These are phyloP conservation scores for Chirona hameri DNA, from an alignment of 2,888 invertebrate species.

Conservation along the genomic window DNA sequence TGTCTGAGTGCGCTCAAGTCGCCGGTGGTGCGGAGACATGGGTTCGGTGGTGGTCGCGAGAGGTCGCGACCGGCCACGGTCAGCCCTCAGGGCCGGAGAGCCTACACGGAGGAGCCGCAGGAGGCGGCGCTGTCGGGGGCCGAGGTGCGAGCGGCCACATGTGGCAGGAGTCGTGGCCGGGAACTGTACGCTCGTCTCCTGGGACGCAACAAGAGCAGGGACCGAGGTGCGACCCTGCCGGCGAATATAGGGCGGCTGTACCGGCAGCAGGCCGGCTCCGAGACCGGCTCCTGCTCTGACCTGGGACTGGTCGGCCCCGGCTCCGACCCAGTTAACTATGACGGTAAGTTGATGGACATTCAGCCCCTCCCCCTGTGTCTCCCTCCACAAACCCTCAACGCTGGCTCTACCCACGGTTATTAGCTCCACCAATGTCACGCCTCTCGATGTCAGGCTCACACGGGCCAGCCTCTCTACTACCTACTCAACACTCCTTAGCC, in stretches of 20 bases:
- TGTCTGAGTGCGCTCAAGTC: not conserved
- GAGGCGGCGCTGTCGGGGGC: not conserved
- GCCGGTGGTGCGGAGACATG: not conserved
- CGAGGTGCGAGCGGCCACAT: not conserved
- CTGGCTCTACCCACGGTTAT: too few relatives aligned
- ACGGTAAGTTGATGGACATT: not conserved
- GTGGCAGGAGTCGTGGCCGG: not conserved
- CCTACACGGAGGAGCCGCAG: not conserved
- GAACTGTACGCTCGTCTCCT: slow-evolving; percentile 9
- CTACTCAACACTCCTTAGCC: too few relatives aligned
- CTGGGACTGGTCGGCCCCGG: not conserved
- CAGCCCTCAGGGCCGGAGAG: not conserved
- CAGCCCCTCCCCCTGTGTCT: too few relatives aligned
- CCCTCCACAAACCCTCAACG: too few relatives aligned
- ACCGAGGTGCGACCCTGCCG: not conserved
- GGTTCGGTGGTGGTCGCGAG: not conserved
- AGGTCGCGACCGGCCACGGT: not conserved
- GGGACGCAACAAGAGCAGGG: not conserved
- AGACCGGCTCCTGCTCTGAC: not conserved
- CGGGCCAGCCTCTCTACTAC: too few relatives aligned
- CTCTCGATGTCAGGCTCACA: too few relatives aligned
- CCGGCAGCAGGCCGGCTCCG: not conserved
- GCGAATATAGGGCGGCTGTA: not conserved
- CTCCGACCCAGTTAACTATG: not conserved
- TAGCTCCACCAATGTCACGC: not conserved